Evolutionary conservation across 2,888 invertebrate genomes (phyloP).

Genomic region (Altica lythri): DNA sequence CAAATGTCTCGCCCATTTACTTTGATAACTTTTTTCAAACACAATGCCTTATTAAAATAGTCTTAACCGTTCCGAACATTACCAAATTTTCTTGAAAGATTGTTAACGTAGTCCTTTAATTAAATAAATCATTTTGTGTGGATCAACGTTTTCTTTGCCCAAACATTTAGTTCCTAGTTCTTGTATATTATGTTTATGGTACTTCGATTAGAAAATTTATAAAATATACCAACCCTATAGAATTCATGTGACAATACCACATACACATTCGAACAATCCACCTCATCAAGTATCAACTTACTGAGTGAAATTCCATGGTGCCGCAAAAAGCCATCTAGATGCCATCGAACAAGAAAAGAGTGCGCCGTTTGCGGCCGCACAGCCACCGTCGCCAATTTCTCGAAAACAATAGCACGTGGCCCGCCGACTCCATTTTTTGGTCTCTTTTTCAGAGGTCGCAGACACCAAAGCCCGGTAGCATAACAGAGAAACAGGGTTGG

Average conservation of each 20-base stretch:
- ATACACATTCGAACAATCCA: constrained; percentile 29
- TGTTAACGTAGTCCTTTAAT: no score
- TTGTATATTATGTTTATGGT: no score
- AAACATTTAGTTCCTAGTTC: no score
- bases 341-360: constrained; percentile 12
- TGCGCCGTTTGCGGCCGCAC: constrained; percentile 4
- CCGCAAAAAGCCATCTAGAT: constrained; percentile 17
- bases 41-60: no score
- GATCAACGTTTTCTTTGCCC: no score
- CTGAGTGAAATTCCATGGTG: constrained; percentile 11
- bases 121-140: no score
- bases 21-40: no score
- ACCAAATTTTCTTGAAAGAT: no score
- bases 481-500: background rate
- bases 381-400: constrained; percentile 23
- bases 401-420: constrained; percentile 55
- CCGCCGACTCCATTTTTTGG: constrained; percentile 41
- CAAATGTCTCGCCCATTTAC: no score
- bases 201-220: background rate
- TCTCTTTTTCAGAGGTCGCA: constrained; percentile 26
- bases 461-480: constrained; percentile 50
- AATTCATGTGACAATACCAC: background rate
- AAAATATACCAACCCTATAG: background rate
- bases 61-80: no score
- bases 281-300: constrained; percentile 24